Evolutionary conservation across 1,140 invertebrate species (phyloP).

Genomic region (Platorchestia sp.): DNA sequence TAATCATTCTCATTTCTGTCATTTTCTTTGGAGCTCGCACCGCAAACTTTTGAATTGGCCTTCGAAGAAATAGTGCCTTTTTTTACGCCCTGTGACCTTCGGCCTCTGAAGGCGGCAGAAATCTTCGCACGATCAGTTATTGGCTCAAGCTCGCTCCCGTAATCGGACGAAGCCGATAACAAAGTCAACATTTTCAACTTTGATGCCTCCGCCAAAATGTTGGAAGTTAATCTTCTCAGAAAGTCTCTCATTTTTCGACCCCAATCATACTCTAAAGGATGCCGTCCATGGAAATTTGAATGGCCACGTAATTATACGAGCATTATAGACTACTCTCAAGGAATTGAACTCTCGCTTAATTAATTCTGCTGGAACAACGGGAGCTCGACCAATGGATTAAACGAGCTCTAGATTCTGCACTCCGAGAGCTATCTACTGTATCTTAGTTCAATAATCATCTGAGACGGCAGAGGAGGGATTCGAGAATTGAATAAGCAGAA

Average conservation of each 20-base stretch:
- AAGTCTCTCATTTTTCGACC: neutral
- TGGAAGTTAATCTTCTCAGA: neutral
- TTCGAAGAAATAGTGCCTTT: constrained; percentile 22
- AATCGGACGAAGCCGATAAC: neutral
- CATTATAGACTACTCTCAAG: neutral
- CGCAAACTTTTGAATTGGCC: constrained; percentile 17
- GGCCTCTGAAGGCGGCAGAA: neutral
- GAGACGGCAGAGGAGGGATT: too few species aligned
- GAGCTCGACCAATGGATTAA: neutral
- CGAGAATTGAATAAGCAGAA: too few species aligned
- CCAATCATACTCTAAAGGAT: neutral
- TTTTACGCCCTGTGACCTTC: neutral
- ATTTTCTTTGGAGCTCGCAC: constrained; percentile 19
- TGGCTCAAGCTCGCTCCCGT: neutral
- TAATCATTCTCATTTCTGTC: constrained; percentile 18
- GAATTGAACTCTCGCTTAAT: too few species aligned
- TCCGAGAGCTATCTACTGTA: too few species aligned
- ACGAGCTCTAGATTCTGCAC: too few species aligned
- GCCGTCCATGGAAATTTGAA: neutral
- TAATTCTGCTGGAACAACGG: too few species aligned
- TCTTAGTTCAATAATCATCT: too few species aligned
- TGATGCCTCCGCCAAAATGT: neutral
- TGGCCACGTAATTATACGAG: neutral
- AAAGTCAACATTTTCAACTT: neutral
- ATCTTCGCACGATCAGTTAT: neutral